Evolutionary conservation across 1,140 invertebrate species (phyloP).

Genomic region (Drosophila quadrilineata): DNA sequence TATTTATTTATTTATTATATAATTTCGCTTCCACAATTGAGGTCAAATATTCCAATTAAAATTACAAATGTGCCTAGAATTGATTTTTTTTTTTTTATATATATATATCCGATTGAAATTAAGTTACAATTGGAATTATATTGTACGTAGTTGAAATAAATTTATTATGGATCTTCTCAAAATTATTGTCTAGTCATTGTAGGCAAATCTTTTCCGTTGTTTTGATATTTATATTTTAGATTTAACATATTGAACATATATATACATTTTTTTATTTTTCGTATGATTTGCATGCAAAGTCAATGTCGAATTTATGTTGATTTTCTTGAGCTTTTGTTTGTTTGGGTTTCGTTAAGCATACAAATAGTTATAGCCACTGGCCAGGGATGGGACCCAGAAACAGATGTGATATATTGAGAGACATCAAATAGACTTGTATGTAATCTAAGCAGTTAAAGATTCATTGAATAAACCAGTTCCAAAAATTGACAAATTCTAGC

Average conservation of each 20-base stretch:
- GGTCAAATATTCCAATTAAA: too few relatives aligned
- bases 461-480: slow-evolving; percentile 22
- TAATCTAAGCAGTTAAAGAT: slow-evolving; percentile 12
- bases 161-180: not conserved
- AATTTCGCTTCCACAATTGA: too few relatives aligned
- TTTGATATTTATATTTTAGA: not conserved
- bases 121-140: not conserved
- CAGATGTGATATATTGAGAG: too few relatives aligned
- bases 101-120: too few relatives aligned
- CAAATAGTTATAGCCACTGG: slow-evolving; percentile 19
- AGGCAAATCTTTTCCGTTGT: not conserved
- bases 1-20: too few relatives aligned
- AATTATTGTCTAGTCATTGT: too few relatives aligned
- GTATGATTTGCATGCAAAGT: slow-evolving; percentile 22
- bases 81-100: not conserved
- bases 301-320: slow-evolving; percentile 17
- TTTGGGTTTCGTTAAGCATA: slow-evolving; percentile 13
- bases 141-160: too few relatives aligned
- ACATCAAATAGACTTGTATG: not conserved
- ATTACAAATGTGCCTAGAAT: too few relatives aligned
- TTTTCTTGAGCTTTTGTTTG: slow-evolving; percentile 5
- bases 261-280: too few relatives aligned
- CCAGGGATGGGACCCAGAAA: slow-evolving; percentile 17
- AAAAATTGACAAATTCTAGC: too few relatives aligned
- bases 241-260: slow-evolving; percentile 30